Conservation (phyloP, 2,888 invertebrate species). For the Dromius quadrimaculatus region DNA sequence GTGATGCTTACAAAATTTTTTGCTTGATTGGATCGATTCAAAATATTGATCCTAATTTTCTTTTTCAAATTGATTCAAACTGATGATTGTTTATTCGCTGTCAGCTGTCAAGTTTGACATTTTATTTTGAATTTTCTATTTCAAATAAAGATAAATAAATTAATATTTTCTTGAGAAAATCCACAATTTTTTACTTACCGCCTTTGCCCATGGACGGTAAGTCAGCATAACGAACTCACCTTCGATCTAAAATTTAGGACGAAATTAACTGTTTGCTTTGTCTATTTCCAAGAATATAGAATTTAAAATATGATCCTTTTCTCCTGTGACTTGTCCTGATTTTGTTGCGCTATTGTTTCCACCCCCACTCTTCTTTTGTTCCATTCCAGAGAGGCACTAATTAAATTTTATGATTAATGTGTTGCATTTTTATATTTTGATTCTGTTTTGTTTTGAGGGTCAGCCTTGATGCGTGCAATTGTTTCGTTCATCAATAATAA, state of each 20-base stretch:
- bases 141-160: too few relatives aligned
- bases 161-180: too few relatives aligned
- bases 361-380: slow-evolving; percentile 10
- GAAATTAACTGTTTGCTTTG: slow-evolving; percentile 6
- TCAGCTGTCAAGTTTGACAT: too few relatives aligned
- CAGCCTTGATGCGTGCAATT: slow-evolving; percentile 22
- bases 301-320: not conserved
- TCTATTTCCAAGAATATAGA: slow-evolving; percentile 17
- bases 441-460: slow-evolving; percentile 3
- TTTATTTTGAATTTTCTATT: too few relatives aligned
- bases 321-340: slow-evolving; percentile 1
- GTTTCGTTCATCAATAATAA: slow-evolving; percentile 28
- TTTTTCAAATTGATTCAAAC: too few relatives aligned
- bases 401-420: slow-evolving; percentile 43
- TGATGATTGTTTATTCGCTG: too few relatives aligned
- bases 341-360: slow-evolving; percentile 11
- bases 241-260: slow-evolving; percentile 36
- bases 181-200: too few relatives aligned
- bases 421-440: slow-evolving; percentile 36
- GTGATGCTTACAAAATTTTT: too few relatives aligned
- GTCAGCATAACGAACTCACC: too few relatives aligned
- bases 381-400: slow-evolving; percentile 5
- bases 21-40: too few relatives aligned
- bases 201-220: too few relatives aligned
- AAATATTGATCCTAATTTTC: too few relatives aligned